phyloP scores from a whole-genome alignment of 2,797 vertebrate species.

The Nothura maculosa region DNA sequence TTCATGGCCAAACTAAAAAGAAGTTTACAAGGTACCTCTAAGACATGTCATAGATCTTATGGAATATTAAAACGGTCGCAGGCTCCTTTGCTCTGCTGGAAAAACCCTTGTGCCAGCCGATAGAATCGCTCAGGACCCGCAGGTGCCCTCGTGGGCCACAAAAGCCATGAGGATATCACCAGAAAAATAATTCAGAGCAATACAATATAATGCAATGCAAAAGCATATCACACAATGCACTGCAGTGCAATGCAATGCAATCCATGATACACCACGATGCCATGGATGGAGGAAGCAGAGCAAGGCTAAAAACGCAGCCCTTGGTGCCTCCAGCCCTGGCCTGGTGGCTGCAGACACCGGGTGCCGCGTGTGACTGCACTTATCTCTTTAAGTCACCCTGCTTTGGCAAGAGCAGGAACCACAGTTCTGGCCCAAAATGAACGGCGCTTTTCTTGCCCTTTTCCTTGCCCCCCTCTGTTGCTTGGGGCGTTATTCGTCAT shows the following conservation, averaged over 20 bases:
- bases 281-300: not conserved
- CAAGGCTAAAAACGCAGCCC: not conserved
- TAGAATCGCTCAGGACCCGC: not conserved
- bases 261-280: no score
- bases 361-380: not conserved
- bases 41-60: not conserved
- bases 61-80: not conserved
- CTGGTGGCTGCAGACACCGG: not conserved
- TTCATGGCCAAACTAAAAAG: not conserved
- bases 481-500: slow-evolving; percentile 2
- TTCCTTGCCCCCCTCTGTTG: rapidly evolving
- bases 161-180: not conserved
- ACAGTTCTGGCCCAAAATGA: not conserved
- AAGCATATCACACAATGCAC: no score
- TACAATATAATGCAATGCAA: no score
- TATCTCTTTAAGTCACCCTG: not conserved
- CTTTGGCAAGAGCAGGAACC: not conserved
- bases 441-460: not conserved
- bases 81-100: not conserved
- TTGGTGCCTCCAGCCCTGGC: not conserved
- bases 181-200: not conserved
- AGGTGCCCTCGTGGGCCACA: not conserved
- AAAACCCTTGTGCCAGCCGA: not conserved
- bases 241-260: no score
- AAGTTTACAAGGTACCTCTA: not conserved